Conservation (phyloP, 53 echinoderm and acorn worm species). For the Mesocentrotus franciscanus region DNA sequence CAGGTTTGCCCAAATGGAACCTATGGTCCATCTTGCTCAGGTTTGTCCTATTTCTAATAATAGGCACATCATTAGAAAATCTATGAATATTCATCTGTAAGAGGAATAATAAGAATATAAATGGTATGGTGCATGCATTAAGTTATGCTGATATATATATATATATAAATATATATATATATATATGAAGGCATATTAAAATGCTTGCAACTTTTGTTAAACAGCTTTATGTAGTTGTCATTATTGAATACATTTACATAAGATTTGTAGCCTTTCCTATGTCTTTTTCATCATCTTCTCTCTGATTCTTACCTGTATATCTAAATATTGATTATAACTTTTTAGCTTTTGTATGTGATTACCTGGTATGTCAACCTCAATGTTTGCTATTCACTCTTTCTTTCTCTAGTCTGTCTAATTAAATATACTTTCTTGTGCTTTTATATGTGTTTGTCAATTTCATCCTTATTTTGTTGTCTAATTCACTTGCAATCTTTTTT, state of each 20-base stretch:
- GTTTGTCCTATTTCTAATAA: not conserved
- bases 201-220: not conserved
- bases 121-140: no score
- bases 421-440: not conserved
- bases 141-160: no score
- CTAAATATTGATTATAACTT: no score
- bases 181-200: not conserved
- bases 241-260: no score
- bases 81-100: no score
- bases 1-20: slow-evolving; percentile 57
- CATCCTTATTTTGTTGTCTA: not conserved
- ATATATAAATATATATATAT: no score
- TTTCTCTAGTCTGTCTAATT: not conserved
- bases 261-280: no score
- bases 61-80: not conserved
- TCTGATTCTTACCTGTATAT: no score
- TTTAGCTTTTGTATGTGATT: no score
- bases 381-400: not conserved
- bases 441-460: not conserved
- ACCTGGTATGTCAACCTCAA: no score
- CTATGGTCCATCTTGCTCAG: slow-evolving; percentile 32
- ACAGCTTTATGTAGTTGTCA: not conserved
- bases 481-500: not conserved
- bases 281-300: no score
- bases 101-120: no score